Evolutionary conservation across 2,113 vertebrate species (phyloP).

Genomic region (Australoheros scitulus): DNA sequence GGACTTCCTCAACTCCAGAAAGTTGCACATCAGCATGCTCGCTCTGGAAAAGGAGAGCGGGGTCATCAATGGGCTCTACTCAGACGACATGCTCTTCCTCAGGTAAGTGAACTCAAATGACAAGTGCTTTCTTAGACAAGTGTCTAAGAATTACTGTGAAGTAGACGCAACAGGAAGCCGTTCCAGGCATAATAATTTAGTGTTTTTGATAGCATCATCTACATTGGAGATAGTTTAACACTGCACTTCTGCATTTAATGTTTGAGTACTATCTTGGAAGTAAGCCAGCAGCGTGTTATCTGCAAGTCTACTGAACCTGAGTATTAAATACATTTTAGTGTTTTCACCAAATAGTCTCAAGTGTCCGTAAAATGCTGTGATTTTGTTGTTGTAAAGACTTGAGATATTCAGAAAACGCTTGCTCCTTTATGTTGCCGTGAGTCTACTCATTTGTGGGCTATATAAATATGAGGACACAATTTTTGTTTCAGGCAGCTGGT

Average conservation of each 20-base stretch:
- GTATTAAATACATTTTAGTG: conserved; percentile 18
- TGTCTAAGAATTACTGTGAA: background rate
- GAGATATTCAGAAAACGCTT: background rate
- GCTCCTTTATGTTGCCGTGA: background rate
- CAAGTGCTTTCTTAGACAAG: too few species aligned
- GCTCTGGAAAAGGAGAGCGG: conserved; percentile 98
- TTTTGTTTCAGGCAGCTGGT: conserved; percentile 87
- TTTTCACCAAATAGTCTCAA: background rate
- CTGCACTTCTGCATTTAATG: background rate
- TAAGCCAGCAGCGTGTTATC: conserved; percentile 1
- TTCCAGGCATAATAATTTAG: background rate
- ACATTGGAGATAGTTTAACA: background rate
- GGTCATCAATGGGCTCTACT: conserved; percentile 97
- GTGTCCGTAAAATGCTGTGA: background rate
- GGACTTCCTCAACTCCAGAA: conserved; percentile 95
- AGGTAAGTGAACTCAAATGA: conserved; percentile 76
- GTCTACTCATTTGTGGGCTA: background rate
- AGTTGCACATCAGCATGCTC: conserved; percentile 98
- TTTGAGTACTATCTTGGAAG: conserved; percentile 29
- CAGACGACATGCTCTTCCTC: conserved; percentile 98
- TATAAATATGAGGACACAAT: background rate
- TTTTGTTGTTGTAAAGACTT: background rate
- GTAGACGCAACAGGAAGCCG: background rate
- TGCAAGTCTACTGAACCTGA: conserved; percentile 1
- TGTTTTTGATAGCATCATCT: conserved; percentile 12